These are phyloP conservation scores for Scaptodrosophila lebanonensis DNA, from an alignment of 1,140 invertebrate genomes.

Conservation along the genomic window DNA sequence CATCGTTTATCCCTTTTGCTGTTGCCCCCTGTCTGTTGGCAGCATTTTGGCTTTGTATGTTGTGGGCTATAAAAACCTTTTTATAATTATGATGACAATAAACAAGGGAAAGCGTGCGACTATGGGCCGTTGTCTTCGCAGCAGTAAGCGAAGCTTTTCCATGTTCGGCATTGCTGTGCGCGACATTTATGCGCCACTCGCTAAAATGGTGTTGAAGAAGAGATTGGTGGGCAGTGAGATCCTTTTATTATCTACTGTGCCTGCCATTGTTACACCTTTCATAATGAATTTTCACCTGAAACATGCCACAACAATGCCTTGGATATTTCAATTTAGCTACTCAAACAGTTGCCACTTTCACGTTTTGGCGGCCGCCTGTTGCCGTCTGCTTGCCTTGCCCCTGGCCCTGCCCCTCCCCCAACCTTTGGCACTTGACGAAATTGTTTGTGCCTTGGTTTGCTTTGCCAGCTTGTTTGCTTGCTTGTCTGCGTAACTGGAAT, in stretches of 20 bases:
- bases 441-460: too few relatives aligned
- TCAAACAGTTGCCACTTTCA: slow-evolving; percentile 73
- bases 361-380: slow-evolving; percentile 45
- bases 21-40: too few relatives aligned
- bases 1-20: slow-evolving; percentile 51
- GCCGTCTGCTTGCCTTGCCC: slow-evolving; percentile 6
- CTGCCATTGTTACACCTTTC: slow-evolving; percentile 71
- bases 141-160: slow-evolving; percentile 3
- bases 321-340: slow-evolving; percentile 73
- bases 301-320: slow-evolving; percentile 63
- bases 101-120: slow-evolving; percentile 51
- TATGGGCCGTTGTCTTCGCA: too few relatives aligned
- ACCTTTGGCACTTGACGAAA: slow-evolving; percentile 7
- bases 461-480: not conserved
- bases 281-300: slow-evolving; percentile 53
- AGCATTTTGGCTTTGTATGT: too few relatives aligned
- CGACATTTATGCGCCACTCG: too few relatives aligned
- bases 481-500: slow-evolving; percentile 31
- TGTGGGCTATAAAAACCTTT: slow-evolving; percentile 62
- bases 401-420: slow-evolving; percentile 10
- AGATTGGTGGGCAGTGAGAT: slow-evolving; percentile 20
- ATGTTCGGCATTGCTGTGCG: not conserved
- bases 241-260: slow-evolving; percentile 71
- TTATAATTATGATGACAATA: slow-evolving; percentile 74
- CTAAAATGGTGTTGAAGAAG: not conserved